phyloP scores from a whole-genome alignment of 2,888 invertebrate genomes.

The Anticlea derivata region DNA sequence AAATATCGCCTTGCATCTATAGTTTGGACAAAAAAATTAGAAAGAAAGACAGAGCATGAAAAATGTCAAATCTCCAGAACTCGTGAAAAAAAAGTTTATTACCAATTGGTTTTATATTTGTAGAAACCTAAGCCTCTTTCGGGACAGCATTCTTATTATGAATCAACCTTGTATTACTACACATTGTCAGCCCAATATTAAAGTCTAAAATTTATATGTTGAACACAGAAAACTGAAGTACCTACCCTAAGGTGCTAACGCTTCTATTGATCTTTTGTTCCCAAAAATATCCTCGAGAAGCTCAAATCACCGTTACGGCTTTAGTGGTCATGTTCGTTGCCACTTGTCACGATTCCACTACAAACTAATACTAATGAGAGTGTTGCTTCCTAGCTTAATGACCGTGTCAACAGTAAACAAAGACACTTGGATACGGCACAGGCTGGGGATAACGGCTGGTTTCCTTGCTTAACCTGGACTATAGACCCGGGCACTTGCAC shows the following conservation, averaged over 20 bases:
- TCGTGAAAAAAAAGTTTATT: too few relatives aligned
- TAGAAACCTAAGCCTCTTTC: background rate
- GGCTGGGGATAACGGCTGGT: conserved; percentile 18
- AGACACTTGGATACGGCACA: conserved; percentile 32
- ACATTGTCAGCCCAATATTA: too few relatives aligned
- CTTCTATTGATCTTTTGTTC: conserved; percentile 7
- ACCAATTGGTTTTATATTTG: background rate
- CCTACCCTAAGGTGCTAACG: too few relatives aligned
- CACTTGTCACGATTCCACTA: conserved; percentile 46
- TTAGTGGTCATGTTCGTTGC: conserved; percentile 33
- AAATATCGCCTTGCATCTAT: too few relatives aligned
- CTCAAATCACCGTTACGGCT: conserved; percentile 39
- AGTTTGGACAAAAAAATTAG: too few relatives aligned
- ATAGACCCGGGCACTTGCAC: conserved; percentile 3
- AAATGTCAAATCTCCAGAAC: too few relatives aligned
- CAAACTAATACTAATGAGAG: conserved; percentile 54
- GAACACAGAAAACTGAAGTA: background rate
- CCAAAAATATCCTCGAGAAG: conserved; percentile 1
- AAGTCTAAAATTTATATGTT: too few relatives aligned
- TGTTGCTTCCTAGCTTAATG: conserved; percentile 49
- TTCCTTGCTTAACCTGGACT: background rate
- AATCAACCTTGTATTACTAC: too few relatives aligned
- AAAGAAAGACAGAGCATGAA: too few relatives aligned
- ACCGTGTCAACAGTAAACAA: conserved; percentile 50
- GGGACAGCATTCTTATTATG: too few relatives aligned